Conservation (phyloP, 2,888 invertebrate genomes). For the Corythucha ciliata region DNA sequence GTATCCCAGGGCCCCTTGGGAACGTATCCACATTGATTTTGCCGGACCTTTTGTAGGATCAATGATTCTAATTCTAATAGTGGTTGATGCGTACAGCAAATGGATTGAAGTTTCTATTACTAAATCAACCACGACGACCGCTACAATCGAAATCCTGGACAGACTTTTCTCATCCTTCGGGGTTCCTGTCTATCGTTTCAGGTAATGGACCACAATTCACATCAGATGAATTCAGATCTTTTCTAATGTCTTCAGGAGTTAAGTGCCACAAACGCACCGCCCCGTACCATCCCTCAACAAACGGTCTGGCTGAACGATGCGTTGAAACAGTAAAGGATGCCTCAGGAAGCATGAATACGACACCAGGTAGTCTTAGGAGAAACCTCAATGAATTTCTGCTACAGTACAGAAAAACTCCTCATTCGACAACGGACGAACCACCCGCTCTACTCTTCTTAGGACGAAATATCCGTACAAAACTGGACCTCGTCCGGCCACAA, state of each 20-base stretch:
- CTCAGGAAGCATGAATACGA: too few relatives aligned
- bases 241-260: constrained; percentile 26
- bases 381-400: too few relatives aligned
- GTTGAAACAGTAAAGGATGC: constrained; percentile 22
- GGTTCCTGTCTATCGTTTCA: constrained; percentile 29
- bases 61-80: constrained; percentile 31
- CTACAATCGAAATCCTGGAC: constrained; percentile 25
- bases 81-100: constrained; percentile 34
- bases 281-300: constrained; percentile 17
- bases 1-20: constrained; percentile 31
- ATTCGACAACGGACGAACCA: too few relatives aligned
- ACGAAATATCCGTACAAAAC: too few relatives aligned
- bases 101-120: constrained; percentile 32
- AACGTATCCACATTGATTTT: constrained; percentile 33
- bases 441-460: too few relatives aligned
- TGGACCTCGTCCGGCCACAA: too few relatives aligned
- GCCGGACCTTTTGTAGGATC: constrained; percentile 24
- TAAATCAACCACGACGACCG: constrained; percentile 24
- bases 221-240: constrained; percentile 25
- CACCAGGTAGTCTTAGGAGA: too few relatives aligned
- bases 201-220: constrained; percentile 32
- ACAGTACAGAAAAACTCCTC: too few relatives aligned
- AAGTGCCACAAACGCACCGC: constrained; percentile 30
- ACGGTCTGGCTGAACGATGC: constrained; percentile 15
- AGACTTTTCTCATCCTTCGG: constrained; percentile 28